A percentile compares a stretch with the other conserved stretches of the same genome.
Evolutionary conservation across 2,888 invertebrate genomes (phyloP).

Genomic region (Leptopilina myrica): DNA sequence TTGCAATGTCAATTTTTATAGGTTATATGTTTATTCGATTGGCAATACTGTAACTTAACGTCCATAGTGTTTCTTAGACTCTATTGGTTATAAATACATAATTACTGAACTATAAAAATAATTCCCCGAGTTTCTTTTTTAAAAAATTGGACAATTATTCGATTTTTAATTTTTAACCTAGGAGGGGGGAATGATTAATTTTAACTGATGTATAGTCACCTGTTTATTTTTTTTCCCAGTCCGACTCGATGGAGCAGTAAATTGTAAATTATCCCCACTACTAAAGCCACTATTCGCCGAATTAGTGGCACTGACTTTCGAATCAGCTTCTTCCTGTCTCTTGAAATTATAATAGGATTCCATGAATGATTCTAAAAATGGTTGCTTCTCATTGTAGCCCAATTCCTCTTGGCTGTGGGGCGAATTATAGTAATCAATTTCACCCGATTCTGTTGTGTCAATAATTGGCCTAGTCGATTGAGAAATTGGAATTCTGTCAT

Average conservation of each 20-base stretch:
- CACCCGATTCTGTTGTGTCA: not conserved
- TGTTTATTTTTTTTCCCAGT: slow-evolving; percentile 66
- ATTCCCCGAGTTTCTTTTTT: no score
- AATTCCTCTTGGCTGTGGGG: not conserved
- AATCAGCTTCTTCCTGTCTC: slow-evolving; percentile 42
- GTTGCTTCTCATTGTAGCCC: slow-evolving; percentile 47
- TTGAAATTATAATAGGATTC: slow-evolving; percentile 57
- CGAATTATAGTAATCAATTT: not conserved
- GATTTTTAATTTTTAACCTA: no score
- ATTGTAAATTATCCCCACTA: slow-evolving; percentile 19
- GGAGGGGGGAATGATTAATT: no score
- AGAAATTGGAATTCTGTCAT: slow-evolving; percentile 42
- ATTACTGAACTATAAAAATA: no score
- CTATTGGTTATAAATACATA: no score
- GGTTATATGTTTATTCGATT: no score
- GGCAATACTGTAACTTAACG: no score
- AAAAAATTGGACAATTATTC: no score
- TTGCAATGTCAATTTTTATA: no score
- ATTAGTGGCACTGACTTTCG: slow-evolving; percentile 2
- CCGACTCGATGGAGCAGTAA: not conserved
- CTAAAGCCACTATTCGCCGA: not conserved
- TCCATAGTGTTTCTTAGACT: no score
- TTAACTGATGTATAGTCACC: slow-evolving; percentile 54
- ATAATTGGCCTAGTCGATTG: not conserved
- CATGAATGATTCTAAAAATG: slow-evolving; percentile 57